Conservation (phyloP, 2,113 vertebrate species). For the Corythoichthys haematopterus region DNA sequence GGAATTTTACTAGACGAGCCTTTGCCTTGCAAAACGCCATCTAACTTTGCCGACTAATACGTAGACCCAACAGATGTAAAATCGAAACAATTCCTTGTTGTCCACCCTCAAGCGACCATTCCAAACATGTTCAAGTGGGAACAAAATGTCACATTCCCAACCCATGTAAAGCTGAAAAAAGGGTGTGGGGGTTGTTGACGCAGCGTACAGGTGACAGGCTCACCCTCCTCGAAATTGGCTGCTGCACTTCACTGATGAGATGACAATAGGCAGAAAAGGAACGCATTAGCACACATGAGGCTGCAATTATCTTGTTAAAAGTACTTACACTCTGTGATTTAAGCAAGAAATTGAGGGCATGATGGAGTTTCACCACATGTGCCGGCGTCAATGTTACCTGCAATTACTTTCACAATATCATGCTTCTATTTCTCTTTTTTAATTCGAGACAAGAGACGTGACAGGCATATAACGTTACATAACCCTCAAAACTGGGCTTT, state of each 20-base stretch:
- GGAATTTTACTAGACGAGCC: too few relatives aligned
- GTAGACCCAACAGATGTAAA: not conserved
- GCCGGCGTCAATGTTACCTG: slow-evolving; percentile 17
- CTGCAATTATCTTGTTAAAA: slow-evolving; percentile 47
- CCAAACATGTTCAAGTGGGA: slow-evolving; percentile 14
- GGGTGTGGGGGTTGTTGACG: slow-evolving; percentile 23
- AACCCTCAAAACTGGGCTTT: not conserved
- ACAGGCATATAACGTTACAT: not conserved
- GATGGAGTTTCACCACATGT: slow-evolving; percentile 47
- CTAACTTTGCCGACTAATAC: too few relatives aligned
- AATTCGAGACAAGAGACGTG: not conserved
- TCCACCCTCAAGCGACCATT: not conserved
- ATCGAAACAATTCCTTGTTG: not conserved
- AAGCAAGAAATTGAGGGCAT: slow-evolving; percentile 31
- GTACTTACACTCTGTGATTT: slow-evolving; percentile 34
- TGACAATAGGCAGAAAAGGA: slow-evolving; percentile 43
- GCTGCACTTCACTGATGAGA: slow-evolving; percentile 49
- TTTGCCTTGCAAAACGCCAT: too few relatives aligned
- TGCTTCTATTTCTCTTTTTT: not conserved
- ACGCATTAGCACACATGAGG: slow-evolving; percentile 30
- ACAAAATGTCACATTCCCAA: slow-evolving; percentile 28
- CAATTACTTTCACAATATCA: slow-evolving; percentile 11
- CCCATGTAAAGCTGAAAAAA: slow-evolving; percentile 9
- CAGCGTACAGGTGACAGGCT: slow-evolving; percentile 27
- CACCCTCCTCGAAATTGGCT: slow-evolving; percentile 38